Base-by-base conservation (phyloP, 2,797 vertebrate species). In the Pangasius macronema region DNA sequence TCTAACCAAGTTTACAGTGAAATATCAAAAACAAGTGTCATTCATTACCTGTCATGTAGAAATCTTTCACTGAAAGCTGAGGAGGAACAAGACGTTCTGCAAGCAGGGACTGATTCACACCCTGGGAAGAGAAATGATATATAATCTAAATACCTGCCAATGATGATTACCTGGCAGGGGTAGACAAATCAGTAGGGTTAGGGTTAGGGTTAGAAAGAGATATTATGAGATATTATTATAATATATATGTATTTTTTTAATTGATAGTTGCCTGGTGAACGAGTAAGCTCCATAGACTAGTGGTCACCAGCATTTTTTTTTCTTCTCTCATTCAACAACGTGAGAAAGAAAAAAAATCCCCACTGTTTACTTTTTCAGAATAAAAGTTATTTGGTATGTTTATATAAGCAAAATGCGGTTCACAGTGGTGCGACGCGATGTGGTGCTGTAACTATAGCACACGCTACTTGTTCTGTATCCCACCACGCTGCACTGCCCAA, bases 1-100 rank as follows among this genome's bases (percentile, higher is more conserved):
- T 13, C 39, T 61, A 42, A 67, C 4, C 13, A 83, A 33, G n/a
- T 53, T 63, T n/a, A 84, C 22, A 16, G 18, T 46, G 11, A 8
- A 55, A 0, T 22, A 36, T 1, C 24, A 2, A 0, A 73, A 73
- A 27, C 2, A 30, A 20, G 10, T 3, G 24, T 36, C 13, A 30
- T 61, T 85, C 18, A 18, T 27, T 94, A 97, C 99, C 99, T 92
- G 99, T 99, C 99, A 99, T 99, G 91, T 99, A 99, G 91, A 99
- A 99, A 93, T 99, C 98, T 94, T 97, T 99, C 87, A 97, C 97
- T 75, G 97, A 95, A 77, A 99, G 93, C 90, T 99, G 99, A 91
- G 97, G 97, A 53, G 98, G 97, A 82, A 98, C 93, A 88, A 99
- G 96, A 85, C 98, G 97, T 89, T 96, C 95, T 57, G 96, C 93